These are phyloP conservation scores for Tokudaia muenninki DNA, from an alignment of 2,797 vertebrate genomes.

Conservation along the genomic window DNA sequence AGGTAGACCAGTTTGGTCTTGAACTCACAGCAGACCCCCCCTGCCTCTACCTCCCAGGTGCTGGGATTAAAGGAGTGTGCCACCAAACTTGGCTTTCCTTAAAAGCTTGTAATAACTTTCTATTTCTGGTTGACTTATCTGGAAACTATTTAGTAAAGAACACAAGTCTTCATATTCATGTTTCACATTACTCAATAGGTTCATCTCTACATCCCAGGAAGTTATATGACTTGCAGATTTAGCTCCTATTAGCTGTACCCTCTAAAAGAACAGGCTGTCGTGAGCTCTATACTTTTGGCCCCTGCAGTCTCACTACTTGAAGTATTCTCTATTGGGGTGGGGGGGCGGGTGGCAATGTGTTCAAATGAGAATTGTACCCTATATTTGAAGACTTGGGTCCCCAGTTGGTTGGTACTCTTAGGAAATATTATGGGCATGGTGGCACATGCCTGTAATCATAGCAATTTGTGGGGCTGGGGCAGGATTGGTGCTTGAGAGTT, in stretches of 20 bases:
- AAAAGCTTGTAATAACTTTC: not conserved
- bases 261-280: not conserved
- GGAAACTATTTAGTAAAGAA: not conserved
- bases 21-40: not conserved
- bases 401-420: not conserved
- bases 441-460: not conserved
- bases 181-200: not conserved
- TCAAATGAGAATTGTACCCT: not conserved
- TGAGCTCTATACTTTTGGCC: not conserved
- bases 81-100: not conserved
- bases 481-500: not conserved
- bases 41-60: not conserved
- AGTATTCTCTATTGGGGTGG: not conserved
- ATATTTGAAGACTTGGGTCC: not conserved
- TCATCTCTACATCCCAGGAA: not conserved
- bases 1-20: not conserved
- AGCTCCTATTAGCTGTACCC: not conserved
- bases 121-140: not conserved
- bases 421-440: not conserved
- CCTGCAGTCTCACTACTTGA: conserved; percentile 1
- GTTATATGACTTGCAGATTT: not conserved
- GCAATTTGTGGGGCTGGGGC: not conserved
- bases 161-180: not conserved
- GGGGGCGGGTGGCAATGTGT: not conserved
- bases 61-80: not conserved